These are phyloP conservation scores for Gymnopithys bicolor DNA, from an alignment of 2,797 vertebrate genomes.

Conservation along the genomic window DNA sequence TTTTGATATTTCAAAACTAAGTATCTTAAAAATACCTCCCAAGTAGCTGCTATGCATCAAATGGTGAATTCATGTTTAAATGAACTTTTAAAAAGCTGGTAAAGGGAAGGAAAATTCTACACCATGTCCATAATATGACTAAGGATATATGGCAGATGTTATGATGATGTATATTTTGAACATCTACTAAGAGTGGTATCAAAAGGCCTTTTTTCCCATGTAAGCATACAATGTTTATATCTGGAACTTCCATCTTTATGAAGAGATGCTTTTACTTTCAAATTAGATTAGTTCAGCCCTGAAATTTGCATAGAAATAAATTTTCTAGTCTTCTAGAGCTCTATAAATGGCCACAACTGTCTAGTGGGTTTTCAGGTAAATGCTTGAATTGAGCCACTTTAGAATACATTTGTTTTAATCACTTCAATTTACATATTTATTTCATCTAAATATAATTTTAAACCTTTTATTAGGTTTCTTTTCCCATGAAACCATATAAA, in stretches of 20 bases:
- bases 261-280: slow-evolving; percentile 2
- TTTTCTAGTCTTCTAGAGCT: not conserved
- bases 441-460: not conserved
- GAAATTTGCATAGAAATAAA: not conserved
- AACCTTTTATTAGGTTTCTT: not conserved
- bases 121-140: not conserved
- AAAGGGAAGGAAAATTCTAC: not conserved
- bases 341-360: not conserved
- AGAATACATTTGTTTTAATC: not conserved
- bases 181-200: not conserved
- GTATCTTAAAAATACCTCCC: not conserved
- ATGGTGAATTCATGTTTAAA: not conserved
- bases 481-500: not conserved
- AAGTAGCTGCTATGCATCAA: not conserved
- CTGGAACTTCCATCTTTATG: not conserved
- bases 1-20: not conserved
- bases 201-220: not conserved
- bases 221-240: not conserved
- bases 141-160: not conserved
- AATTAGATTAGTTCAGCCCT: not conserved
- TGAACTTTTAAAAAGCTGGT: not conserved
- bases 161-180: not conserved
- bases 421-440: not conserved
- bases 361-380: not conserved
- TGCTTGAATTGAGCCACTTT: not conserved